Percentiles rank a stretch among this genome's conserved stretches.
phyloP scores from a whole-genome alignment of 2,888 invertebrate species.

The Steinernema hermaphroditum region DNA sequence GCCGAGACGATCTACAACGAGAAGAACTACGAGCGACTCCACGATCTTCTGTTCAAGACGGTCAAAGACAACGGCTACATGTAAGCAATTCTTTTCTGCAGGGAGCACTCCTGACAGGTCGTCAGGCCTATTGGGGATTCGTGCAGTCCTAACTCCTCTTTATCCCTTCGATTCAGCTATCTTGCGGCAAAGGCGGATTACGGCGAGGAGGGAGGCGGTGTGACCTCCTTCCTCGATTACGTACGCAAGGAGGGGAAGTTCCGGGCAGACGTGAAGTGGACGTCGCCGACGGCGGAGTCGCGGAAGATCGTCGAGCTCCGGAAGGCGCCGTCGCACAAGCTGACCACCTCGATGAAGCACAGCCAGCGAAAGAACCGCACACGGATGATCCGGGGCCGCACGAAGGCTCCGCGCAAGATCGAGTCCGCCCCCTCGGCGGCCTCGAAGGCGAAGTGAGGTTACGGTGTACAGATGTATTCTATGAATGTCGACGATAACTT shows the following conservation, averaged over 20 bases:
- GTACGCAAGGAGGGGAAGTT: slow-evolving; percentile 67
- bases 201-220: slow-evolving; percentile 90
- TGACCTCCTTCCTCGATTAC: slow-evolving; percentile 76
- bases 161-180: slow-evolving; percentile 68
- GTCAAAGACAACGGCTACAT: slow-evolving; percentile 73
- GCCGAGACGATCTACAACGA: slow-evolving; percentile 87
- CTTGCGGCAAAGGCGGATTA: slow-evolving; percentile 88
- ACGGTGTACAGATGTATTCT: too few species aligned
- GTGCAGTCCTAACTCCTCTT: too few species aligned
- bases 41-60: slow-evolving; percentile 72
- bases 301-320: neutral
- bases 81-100: slow-evolving; percentile 33
- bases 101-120: neutral
- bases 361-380: neutral
- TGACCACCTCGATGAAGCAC: neutral
- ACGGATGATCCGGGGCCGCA: neutral
- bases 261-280: slow-evolving; percentile 36
- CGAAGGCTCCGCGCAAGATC: neutral
- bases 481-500: too few species aligned
- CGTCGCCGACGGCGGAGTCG: neutral
- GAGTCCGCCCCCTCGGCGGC: neutral
- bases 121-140: too few species aligned
- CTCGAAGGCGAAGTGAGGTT: neutral
- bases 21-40: slow-evolving; percentile 78
- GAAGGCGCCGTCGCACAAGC: slow-evolving; percentile 6